Evolutionary conservation across 2,888 invertebrate species (phyloP).

Genomic region (Halictus ligatus): DNA sequence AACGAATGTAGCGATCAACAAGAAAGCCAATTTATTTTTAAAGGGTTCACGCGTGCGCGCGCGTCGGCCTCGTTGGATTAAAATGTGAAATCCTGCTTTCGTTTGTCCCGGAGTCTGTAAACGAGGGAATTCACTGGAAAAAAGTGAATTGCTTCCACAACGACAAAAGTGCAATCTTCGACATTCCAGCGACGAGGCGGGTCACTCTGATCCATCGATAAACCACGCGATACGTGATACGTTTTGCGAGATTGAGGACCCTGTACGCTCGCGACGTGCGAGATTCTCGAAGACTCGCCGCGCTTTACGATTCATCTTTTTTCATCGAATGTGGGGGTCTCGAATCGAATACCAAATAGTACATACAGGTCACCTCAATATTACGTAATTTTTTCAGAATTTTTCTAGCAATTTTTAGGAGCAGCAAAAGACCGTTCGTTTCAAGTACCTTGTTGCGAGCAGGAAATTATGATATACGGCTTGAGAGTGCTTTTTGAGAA

Average conservation of each 20-base stretch:
- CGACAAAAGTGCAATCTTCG: conserved; percentile 13
- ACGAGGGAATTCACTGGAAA: conserved; percentile 15
- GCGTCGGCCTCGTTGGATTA: conserved; percentile 29
- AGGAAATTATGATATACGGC: background rate
- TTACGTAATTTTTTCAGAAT: background rate
- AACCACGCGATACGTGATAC: background rate
- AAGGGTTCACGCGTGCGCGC: background rate
- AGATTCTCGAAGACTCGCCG: too few relatives aligned
- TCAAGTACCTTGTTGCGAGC: background rate
- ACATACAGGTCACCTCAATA: background rate
- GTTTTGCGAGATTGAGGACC: background rate
- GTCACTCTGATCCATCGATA: background rate
- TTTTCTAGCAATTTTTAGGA: background rate
- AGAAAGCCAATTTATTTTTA: conserved; percentile 49
- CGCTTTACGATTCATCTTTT: background rate
- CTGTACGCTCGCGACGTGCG: background rate
- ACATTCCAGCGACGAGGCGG: conserved; percentile 1
- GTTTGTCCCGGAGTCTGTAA: conserved; percentile 2
- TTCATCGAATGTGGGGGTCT: background rate
- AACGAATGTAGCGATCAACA: conserved; percentile 45
- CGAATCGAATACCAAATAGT: background rate
- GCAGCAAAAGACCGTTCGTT: background rate
- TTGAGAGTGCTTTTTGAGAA: too few relatives aligned
- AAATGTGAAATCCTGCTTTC: conserved; percentile 51
- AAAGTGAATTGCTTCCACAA: background rate